phyloP scores from a whole-genome alignment of 2,888 invertebrate species.

The Rhagonycha lutea region DNA sequence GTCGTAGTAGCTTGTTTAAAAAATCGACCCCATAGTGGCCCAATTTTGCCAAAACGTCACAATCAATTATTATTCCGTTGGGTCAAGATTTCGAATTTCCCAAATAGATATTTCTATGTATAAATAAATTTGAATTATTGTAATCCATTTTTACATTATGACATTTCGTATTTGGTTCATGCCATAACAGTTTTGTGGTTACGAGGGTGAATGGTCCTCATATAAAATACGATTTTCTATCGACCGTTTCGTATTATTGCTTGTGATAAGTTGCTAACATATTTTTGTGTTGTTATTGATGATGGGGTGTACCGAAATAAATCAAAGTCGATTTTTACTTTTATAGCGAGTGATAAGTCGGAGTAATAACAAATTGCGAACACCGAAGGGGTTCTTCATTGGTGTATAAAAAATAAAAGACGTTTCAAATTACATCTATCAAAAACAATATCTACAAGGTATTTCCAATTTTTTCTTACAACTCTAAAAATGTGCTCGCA shows the following conservation, averaged over 20 bases:
- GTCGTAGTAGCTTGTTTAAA: background rate
- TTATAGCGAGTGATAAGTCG: conserved; percentile 18
- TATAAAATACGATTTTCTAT: conserved; percentile 21
- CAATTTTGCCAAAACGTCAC: background rate
- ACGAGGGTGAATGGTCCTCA: conserved; percentile 17
- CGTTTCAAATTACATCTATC: background rate
- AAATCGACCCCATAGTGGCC: background rate
- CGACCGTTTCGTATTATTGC: conserved; percentile 19
- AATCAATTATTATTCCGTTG: background rate
- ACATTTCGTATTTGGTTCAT: conserved; percentile 9
- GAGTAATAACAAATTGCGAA: conserved; percentile 22
- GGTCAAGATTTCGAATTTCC: background rate
- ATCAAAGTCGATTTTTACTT: conserved; percentile 25
- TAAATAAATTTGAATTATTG: background rate
- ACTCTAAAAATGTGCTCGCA: no score
- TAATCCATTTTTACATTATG: background rate
- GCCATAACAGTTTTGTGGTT: conserved; percentile 5
- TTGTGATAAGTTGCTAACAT: conserved; percentile 23
- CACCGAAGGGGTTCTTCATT: conserved; percentile 9
- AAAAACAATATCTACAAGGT: background rate
- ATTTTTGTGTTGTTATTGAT: conserved; percentile 27
- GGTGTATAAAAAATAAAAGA: conserved; percentile 10
- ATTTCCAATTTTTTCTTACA: background rate
- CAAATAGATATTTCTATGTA: background rate
- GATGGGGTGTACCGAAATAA: conserved; percentile 23